These are phyloP conservation scores for Drosophila malerkotliana DNA, from an alignment of 1,140 invertebrate species.

Conservation along the genomic window DNA sequence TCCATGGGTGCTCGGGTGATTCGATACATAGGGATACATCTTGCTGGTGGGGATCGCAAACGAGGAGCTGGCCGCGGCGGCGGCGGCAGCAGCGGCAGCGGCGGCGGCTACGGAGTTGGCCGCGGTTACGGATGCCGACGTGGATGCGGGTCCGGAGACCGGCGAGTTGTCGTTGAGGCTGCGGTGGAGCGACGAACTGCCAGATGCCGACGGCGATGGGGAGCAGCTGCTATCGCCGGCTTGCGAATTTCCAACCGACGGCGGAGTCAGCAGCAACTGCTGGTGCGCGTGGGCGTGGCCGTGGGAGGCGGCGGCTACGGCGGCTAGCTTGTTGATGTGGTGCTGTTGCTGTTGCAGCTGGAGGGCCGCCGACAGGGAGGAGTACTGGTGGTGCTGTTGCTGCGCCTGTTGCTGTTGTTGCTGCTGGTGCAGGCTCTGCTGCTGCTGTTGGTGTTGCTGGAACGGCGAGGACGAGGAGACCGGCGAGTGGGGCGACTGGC, in stretches of 20 bases:
- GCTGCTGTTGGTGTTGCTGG: slow-evolving; percentile 40
- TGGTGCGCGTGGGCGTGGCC: slow-evolving; percentile 84
- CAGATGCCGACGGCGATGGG: slow-evolving; percentile 84
- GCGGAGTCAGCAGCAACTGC: slow-evolving; percentile 76
- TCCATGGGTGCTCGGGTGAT: slow-evolving; percentile 85
- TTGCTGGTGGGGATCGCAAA: slow-evolving; percentile 84
- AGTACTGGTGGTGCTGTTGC: slow-evolving; percentile 73
- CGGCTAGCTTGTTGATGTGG: slow-evolving; percentile 77
- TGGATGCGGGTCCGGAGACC: slow-evolving; percentile 86
- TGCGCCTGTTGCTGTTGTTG: slow-evolving; percentile 48
- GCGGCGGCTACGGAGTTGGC: slow-evolving; percentile 87
- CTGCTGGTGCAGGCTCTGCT: slow-evolving; percentile 21
- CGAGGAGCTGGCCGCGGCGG: slow-evolving; percentile 87
- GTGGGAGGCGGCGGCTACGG: slow-evolving; percentile 70
- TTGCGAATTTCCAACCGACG: slow-evolving; percentile 82
- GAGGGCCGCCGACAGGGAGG: slow-evolving; percentile 74
- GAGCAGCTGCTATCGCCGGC: slow-evolving; percentile 84
- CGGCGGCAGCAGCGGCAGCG: slow-evolving; percentile 86
- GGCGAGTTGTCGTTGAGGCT: slow-evolving; percentile 86
- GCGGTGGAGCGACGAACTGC: slow-evolving; percentile 84
- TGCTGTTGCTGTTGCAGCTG: slow-evolving; percentile 80
- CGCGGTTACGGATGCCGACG: slow-evolving; percentile 85
- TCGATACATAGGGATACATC: slow-evolving; percentile 89
- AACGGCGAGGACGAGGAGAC: slow-evolving; percentile 80
- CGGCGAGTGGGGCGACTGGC: slow-evolving; percentile 78